Base-by-base conservation (phyloP, 2,888 invertebrate species). In the Agonopterix heracliana region DNA sequence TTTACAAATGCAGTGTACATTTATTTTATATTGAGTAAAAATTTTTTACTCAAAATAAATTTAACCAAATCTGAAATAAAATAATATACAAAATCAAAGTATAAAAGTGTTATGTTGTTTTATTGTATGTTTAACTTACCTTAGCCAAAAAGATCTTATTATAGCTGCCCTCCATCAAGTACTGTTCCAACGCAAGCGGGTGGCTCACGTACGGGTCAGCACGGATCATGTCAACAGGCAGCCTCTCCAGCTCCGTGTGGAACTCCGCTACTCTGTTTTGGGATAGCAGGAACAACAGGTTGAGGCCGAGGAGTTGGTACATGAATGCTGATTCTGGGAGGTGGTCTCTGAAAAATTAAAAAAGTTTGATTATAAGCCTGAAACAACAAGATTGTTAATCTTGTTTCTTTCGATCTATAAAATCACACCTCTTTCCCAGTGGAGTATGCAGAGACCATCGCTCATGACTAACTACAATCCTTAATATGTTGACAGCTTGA, bases 111-210 rank as follows among this genome's bases (percentile, higher is more conserved):
- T 14, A 14, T 14, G n/a, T n/a, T n/a, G n/a, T n/a, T n/a, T 14
- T 14, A 14, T 14, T 14, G n/a, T n/a, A 14, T 14, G 14, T 14
- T 35, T 8, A 35, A 9, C n/a, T 38, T 38, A 90, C 94, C 82
- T 96, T 96, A 1, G 96, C 96, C 61, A 96, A 90, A 73, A 97
- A 97, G 49, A 97, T 96, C 85, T 99, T 99, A 77, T 99, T 99
- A 75, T 99, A 99, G 60, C 98, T 97, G 45, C 99, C 99, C 79
- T 99, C 99, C 98, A 99, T 99, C 48, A 99, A 90, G 78, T 98
- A 98, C 78, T 99, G 99, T 70, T 99, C 99, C 68, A 99, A 91
- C 8, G 97, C 96, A 9, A 99, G 90, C 0, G 99, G 98, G 71
- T 98, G 98, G 54, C 94, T 92, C 51, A 99, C 97, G 77, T 97